Conservation (phyloP, 2,888 invertebrate species). For the Melinaea marsaeus region DNA sequence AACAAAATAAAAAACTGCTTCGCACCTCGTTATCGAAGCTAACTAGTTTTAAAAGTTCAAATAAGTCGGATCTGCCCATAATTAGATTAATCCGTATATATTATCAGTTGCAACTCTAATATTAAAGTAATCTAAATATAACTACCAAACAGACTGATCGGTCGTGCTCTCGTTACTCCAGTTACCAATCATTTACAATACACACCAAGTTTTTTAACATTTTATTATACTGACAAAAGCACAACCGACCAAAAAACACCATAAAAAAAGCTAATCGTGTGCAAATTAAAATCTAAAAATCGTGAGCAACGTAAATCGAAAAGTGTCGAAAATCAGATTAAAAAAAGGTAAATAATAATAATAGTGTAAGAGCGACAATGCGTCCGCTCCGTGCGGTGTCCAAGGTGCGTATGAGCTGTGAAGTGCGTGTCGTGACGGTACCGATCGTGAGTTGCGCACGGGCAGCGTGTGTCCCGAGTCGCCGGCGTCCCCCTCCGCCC, state of each 20-base stretch:
- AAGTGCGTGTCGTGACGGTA: constrained; percentile 46
- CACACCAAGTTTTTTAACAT: constrained; percentile 11
- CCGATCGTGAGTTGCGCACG: constrained; percentile 75
- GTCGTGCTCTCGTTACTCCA: constrained; percentile 28
- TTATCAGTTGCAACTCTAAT: too few relatives aligned
- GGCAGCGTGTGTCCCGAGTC: constrained; percentile 75
- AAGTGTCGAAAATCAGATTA: constrained; percentile 29
- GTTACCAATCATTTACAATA: constrained; percentile 7
- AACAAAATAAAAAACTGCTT: too few relatives aligned
- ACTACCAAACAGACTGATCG: constrained; percentile 29
- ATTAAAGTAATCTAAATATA: constrained; percentile 15
- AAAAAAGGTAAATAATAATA: constrained; percentile 23
- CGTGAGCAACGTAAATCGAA: constrained; percentile 62
- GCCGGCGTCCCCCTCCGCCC: constrained; percentile 54
- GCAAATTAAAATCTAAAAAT: constrained; percentile 58
- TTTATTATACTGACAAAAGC: constrained; percentile 27
- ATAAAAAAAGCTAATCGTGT: constrained; percentile 65
- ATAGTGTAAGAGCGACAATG: constrained; percentile 19
- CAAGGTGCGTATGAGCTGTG: constrained; percentile 45
- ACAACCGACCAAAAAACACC: constrained; percentile 41
- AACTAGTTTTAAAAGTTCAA: too few relatives aligned
- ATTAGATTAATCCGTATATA: too few relatives aligned
- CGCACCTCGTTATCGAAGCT: too few relatives aligned
- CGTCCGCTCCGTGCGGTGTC: constrained; percentile 37
- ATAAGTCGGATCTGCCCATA: too few relatives aligned